Evolutionary conservation across 2,113 vertebrate genomes (phyloP).

Genomic region (Chaetorhynchus papuensis): DNA sequence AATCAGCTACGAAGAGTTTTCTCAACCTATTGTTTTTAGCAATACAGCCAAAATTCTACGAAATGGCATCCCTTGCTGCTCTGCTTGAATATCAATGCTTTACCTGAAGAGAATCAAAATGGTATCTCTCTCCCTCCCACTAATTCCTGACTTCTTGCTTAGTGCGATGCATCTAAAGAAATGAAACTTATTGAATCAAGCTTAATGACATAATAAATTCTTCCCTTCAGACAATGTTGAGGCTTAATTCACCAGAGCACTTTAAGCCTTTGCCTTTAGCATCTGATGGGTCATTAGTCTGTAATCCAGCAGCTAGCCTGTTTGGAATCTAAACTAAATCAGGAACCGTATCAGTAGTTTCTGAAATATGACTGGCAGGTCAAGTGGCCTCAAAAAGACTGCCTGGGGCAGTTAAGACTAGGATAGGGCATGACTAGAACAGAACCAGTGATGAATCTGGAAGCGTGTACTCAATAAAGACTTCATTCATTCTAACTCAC

Average conservation of each 20-base stretch:
- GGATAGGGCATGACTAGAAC: conserved; percentile 63
- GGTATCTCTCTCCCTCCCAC: neutral
- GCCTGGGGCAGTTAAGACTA: conserved; percentile 71
- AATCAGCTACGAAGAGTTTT: conserved; percentile 47
- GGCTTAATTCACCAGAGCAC: conserved; percentile 78
- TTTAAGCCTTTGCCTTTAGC: conserved; percentile 81
- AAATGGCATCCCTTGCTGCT: conserved; percentile 4
- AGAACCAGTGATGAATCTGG: conserved; percentile 69
- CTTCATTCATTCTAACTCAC: conserved; percentile 78
- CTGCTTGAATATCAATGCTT: neutral
- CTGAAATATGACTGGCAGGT: conserved; percentile 79
- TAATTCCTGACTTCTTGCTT: conserved; percentile 57
- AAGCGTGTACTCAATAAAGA: conserved; percentile 69
- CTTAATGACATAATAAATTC: conserved; percentile 81
- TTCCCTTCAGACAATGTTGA: conserved; percentile 72
- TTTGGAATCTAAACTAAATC: conserved; percentile 76
- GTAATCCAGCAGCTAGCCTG: conserved; percentile 73
- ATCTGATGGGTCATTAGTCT: conserved; percentile 80
- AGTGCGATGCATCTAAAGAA: conserved; percentile 60
- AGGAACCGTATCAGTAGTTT: conserved; percentile 75
- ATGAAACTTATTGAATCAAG: conserved; percentile 76
- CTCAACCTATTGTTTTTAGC: conserved; percentile 45
- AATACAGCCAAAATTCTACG: neutral
- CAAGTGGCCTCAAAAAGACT: conserved; percentile 77
- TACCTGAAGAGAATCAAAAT: conserved; percentile 62